Base-by-base conservation (phyloP, 2,797 vertebrate genomes). In the Darevskia mixta region DNA sequence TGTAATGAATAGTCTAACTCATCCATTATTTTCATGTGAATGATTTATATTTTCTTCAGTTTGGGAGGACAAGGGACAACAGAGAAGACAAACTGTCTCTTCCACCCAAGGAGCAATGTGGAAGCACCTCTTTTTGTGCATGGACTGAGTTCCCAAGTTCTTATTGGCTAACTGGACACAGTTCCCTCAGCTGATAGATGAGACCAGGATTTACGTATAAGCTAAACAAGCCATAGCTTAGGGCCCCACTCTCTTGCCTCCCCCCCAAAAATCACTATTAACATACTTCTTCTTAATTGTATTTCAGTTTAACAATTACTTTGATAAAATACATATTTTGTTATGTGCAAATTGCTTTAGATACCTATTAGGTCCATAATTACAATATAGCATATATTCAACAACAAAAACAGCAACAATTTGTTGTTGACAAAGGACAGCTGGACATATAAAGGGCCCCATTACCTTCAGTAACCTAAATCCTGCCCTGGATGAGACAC, bases 21-120 rank as follows among this genome's bases (percentile, higher is more conserved):
- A 94, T 88, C 90, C 89, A 90, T 95, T 95, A 90, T 83, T 95
- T 94, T 94, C 77, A 85, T 7, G 61, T 41, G 90, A n/a, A 90
- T 91, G 0, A 92, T 94, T 91, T 92, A 75, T 92, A 94, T 92
- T 93, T 43, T 73, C 23, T 4, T 35, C 72, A 73, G n/a, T 83
- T 78, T 90, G 71, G 81, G 49, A 90, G 41, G 79, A 91, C 43
- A 91, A 79, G 18, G 1, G 10, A 80, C 8, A 15, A 38, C 79
- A 29, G 3, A 91, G 25, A 91, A 77, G 0, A 1, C 43, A 93
- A 78, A 92, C 79, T 58, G 64, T 86, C 66, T 92, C 67, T 89
- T 90, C 41, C 90, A 69, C 87, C 66, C 83, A 86, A 90, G 3
- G 27, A 71, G 25, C 29, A 18, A 67, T 32, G 45, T 67, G 29